A percentile compares a stretch with the other conserved stretches of the same genome.
Conservation (phyloP, 1,140 invertebrate species). For the Sesamia nonagrioides region DNA sequence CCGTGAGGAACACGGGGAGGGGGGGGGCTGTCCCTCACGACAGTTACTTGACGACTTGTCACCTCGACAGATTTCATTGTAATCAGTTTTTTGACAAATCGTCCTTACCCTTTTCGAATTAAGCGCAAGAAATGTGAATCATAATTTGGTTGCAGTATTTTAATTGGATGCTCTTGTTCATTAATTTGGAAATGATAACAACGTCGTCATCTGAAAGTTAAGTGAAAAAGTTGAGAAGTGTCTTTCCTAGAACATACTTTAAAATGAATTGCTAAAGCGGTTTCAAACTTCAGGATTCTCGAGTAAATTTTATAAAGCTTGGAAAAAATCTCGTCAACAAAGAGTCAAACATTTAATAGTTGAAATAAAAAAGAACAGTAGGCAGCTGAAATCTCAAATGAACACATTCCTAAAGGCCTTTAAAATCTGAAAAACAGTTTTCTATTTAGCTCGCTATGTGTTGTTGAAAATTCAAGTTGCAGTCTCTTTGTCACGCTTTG, state of each 20-base stretch:
- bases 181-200: slow-evolving; percentile 25
- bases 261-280: slow-evolving; percentile 11
- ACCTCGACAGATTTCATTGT: slow-evolving; percentile 63
- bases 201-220: not conserved
- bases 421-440: slow-evolving; percentile 30
- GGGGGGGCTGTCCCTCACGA: slow-evolving; percentile 16
- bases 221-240: not conserved
- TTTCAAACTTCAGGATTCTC: not conserved
- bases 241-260: not conserved
- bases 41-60: slow-evolving; percentile 63
- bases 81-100: slow-evolving; percentile 70
- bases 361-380: slow-evolving; percentile 15
- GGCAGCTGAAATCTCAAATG: slow-evolving; percentile 9
- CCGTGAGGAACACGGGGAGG: not conserved
- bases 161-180: slow-evolving; percentile 25
- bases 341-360: slow-evolving; percentile 5
- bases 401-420: slow-evolving; percentile 1
- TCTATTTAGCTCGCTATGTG: slow-evolving; percentile 60
- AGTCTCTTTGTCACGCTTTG: slow-evolving; percentile 73
- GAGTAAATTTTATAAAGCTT: not conserved
- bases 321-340: not conserved
- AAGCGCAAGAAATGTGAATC: slow-evolving; percentile 33
- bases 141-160: slow-evolving; percentile 44
- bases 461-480: slow-evolving; percentile 63
- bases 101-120: slow-evolving; percentile 41